Evolutionary conservation across 1,140 invertebrate species (phyloP), one percentile per base, ranked within the genome.

Genomic region (Aphidius gifuensis): DNA sequence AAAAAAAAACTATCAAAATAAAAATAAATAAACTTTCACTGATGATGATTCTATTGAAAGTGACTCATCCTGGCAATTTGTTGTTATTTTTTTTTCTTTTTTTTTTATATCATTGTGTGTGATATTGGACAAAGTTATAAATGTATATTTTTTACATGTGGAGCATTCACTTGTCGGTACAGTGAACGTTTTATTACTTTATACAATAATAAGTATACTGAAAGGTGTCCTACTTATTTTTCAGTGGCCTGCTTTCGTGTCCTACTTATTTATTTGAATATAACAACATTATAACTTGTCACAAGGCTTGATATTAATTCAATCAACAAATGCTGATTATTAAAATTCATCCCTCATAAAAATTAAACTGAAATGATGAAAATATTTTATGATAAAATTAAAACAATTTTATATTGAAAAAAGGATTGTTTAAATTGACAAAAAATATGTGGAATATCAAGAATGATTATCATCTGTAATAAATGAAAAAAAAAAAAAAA

Each of bases 171-270:
- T 32, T 32, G 23, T 32, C 23, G 23, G 64, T 58, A 67, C 43
- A 56, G 62, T 42, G 53, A 40, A 55, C 53, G 39, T 55, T 40
- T 39, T 38, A 55, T 16, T 43, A 40, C 40, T 55, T 40, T 32
- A 9, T 38, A 53, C 46, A 39, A 51, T 72, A 73, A 75, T 71
- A 73, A 72, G 70, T 69, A 32, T 32, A 74, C 71, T 75, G 74
- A 78, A 74, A 75, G 77, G 66, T 72, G 78, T 80, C 77, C 79
- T 71, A 80, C 78, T 80, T 80, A 76, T 80, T 32, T 32, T 76
- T 79, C 78, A 75, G 72, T 80, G 79, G 74, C 79, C 79, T 79
- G 79, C 78, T 80, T 80, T 70, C 74, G 68, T 78, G 78, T 75
- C 74, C 79, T 65, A 78, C 75, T 78, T 80, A 72, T 74, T 62